A percentile compares a stretch with the other conserved stretches of the same genome.
phyloP scores from a whole-genome alignment of 2,888 invertebrate genomes.

The Agapostemon virescens region DNA sequence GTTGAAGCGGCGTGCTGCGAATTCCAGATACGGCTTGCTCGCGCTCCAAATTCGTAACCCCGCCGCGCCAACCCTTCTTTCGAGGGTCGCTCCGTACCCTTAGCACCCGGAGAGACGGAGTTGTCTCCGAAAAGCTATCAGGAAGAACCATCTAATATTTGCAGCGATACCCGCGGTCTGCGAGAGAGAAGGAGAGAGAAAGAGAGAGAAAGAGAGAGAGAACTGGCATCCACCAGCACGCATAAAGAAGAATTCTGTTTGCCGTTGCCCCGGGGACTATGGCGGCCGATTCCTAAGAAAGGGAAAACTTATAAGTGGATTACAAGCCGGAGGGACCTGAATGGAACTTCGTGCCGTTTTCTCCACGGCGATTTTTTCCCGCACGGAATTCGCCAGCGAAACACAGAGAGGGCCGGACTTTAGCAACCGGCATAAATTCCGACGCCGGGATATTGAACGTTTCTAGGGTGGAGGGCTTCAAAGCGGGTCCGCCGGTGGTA shows the following conservation, averaged over 20 bases:
- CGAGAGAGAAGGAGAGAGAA: neutral
- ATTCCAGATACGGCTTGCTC: slow-evolving; percentile 51
- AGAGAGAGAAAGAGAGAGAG: neutral
- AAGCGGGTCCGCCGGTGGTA: neutral
- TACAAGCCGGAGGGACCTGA: slow-evolving; percentile 16
- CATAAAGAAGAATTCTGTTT: slow-evolving; percentile 41
- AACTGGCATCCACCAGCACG: neutral
- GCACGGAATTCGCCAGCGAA: neutral
- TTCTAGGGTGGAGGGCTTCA: neutral
- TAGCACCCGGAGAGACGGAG: neutral
- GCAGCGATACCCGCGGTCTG: slow-evolving; percentile 8
- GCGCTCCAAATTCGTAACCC: neutral
- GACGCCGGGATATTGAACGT: slow-evolving; percentile 42
- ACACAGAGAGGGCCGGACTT: neutral
- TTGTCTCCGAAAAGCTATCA: slow-evolving; percentile 30
- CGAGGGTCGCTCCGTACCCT: neutral
- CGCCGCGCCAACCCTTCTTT: neutral
- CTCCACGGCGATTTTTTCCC: neutral
- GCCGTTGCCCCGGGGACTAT: neutral
- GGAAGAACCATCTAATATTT: slow-evolving; percentile 46
- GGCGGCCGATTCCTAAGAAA: slow-evolving; percentile 29
- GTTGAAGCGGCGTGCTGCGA: slow-evolving; percentile 58
- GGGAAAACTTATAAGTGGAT: slow-evolving; percentile 50
- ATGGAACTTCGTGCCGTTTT: slow-evolving; percentile 27
- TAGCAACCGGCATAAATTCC: slow-evolving; percentile 39